phyloP scores from a whole-genome alignment of 2,113 vertebrate species.

The Laterallus jamaicensis region DNA sequence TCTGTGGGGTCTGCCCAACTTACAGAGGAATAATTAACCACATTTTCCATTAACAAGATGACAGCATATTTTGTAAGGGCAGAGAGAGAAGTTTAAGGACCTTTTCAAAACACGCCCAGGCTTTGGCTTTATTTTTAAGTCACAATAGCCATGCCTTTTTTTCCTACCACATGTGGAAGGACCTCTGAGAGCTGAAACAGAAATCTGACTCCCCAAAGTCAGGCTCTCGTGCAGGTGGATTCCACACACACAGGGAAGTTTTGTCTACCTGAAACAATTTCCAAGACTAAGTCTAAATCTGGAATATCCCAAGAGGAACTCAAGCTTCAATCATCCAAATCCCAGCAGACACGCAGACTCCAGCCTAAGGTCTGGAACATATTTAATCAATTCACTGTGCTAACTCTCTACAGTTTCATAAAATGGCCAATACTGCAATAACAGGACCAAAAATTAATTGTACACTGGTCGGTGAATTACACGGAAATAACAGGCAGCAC shows the following conservation, averaged over 20 bases:
- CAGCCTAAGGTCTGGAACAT: conserved; percentile 50
- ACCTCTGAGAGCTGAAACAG: background rate
- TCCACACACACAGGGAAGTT: background rate
- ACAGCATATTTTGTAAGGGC: background rate
- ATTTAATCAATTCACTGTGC: conserved; percentile 54
- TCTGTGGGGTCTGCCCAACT: background rate
- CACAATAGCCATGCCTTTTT: background rate
- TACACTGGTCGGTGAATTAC: background rate
- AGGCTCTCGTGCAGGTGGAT: background rate
- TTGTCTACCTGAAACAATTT: conserved; percentile 48
- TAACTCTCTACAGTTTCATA: conserved; percentile 44
- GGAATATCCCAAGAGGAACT: conserved; percentile 37
- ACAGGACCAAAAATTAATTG: conserved; percentile 58
- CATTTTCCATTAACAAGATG: background rate
- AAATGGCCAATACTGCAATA: conserved; percentile 51
- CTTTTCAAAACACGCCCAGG: background rate
- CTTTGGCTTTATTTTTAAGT: background rate
- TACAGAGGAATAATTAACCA: background rate
- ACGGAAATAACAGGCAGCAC: background rate
- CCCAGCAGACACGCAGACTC: conserved; percentile 17
- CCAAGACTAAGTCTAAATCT: conserved; percentile 22
- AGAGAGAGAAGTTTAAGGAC: background rate
- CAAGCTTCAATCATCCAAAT: conserved; percentile 43
- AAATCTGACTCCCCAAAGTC: conserved; percentile 5
- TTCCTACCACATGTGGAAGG: background rate